A percentile compares a stretch with the other conserved stretches of the same genome.
Evolutionary conservation across 30 jellyfish, hydroid and myxozoan species (phyloP).

Genomic region (Morbakka virulenta): DNA sequence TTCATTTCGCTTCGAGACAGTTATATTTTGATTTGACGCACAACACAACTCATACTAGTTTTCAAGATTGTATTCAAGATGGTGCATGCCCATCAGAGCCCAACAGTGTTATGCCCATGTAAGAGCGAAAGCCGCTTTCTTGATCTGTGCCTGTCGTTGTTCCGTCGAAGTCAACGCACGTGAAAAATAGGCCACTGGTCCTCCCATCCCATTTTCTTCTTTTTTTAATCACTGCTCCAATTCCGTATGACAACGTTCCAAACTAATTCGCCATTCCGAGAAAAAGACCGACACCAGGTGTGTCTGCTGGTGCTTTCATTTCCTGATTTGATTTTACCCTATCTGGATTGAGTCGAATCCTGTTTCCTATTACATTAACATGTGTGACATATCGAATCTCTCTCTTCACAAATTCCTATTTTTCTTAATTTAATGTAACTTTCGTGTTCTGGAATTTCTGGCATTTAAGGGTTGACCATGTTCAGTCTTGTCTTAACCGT

Average conservation of each 20-base stretch:
- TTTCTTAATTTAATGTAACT: conserved; percentile 45
- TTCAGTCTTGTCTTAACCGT: not conserved
- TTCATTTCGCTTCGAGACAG: no score
- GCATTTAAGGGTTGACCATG: not conserved
- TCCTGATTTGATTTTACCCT: not conserved
- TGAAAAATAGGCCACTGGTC: no score
- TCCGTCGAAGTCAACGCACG: not conserved
- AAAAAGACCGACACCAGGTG: not conserved
- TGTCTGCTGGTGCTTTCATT: not conserved
- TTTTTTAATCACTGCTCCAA: not conserved
- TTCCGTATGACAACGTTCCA: not conserved
- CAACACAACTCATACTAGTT: no score
- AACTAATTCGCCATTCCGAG: not conserved
- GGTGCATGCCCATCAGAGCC: no score
- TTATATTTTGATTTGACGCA: no score
- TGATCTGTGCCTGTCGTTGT: not conserved
- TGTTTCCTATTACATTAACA: not conserved
- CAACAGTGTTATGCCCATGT: not conserved
- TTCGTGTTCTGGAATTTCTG: no score
- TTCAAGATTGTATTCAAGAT: no score
- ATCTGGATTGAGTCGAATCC: not conserved
- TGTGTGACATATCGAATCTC: not conserved
- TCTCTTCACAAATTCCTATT: not conserved
- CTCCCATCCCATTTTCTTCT: no score
- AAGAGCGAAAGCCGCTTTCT: not conserved